Percentiles rank a stretch among this genome's conserved stretches.
These are phyloP conservation scores for Vicugna pacos DNA, from an alignment of 2,113 vertebrate genomes.

Conservation along the genomic window DNA sequence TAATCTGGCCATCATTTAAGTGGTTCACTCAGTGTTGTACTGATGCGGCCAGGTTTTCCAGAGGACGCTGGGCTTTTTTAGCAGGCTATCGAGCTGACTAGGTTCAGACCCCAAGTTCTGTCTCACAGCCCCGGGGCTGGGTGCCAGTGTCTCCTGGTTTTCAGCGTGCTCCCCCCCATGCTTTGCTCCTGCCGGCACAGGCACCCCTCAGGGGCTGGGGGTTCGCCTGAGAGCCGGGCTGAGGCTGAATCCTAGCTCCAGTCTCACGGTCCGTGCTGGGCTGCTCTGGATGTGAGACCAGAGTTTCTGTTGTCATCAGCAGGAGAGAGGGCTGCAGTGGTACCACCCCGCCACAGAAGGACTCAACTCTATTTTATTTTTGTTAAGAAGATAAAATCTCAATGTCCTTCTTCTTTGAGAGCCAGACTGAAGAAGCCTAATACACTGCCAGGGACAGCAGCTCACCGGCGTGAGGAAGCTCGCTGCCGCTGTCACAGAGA, in stretches of 20 bases:
- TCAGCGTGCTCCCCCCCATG: background rate
- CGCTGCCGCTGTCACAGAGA: background rate
- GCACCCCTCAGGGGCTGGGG: background rate
- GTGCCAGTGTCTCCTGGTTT: background rate
- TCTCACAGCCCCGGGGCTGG: background rate
- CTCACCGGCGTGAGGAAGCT: background rate
- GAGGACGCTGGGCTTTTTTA: background rate
- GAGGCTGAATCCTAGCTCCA: background rate
- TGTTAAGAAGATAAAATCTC: background rate
- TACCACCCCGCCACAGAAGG: background rate
- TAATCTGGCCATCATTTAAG: no score
- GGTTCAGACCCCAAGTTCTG: background rate
- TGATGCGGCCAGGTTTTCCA: background rate
- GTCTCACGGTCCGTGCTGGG: background rate
- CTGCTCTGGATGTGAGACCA: background rate
- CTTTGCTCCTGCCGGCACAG: no score
- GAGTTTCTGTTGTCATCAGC: background rate
- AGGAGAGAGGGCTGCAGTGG: background rate
- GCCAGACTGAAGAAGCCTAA: background rate
- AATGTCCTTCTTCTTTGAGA: background rate
- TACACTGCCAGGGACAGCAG: background rate
- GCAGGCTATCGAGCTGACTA: background rate
- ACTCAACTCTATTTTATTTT: background rate
- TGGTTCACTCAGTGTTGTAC: background rate
- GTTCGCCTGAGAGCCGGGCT: background rate